Evolutionary conservation across 2,113 vertebrate genomes (phyloP), one percentile per base, ranked within the genome.

Genomic region (Ctenodactylus gundi): DNA sequence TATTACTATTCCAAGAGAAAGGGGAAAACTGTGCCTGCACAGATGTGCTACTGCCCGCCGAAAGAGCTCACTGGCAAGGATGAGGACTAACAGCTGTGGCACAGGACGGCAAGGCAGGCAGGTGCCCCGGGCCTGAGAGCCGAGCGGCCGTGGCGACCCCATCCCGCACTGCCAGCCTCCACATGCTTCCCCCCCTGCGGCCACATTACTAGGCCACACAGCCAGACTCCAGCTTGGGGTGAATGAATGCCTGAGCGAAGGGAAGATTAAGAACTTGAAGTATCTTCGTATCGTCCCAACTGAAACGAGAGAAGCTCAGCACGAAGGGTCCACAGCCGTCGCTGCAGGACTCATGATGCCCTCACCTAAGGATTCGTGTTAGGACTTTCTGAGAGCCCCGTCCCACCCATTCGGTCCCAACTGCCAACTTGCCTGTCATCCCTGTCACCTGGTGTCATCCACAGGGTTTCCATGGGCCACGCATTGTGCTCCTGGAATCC

Each of bases 151-250:
- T 29, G 7, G 29, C 7, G 1, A 4, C 27, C 18, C 53, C 68
- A 57, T 21, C 11, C 51, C 25, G 73, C 49, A 20, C 6, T 14
- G 17, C 83, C 41, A 31, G 41, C 41, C 51, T 85, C 65, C 39
- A 57, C 0, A n/a, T 0, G 6, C 5, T 36, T 51, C 27, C 12
- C n/a, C 31, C 39, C 3, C 18, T 8, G 12, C 12, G 18, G 25
- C 25, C 67, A 83, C 67, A 57, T 15, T 21, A 36, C 81, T 44
- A n/a, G 3, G 3, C n/a, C 7, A 5, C 3, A 6, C 20, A 39
- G 44, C 85, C 9, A 0, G 49, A 36, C 41, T 21, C 34, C n/a
- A 11, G 20, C 49, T 27, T 8, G 23, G n/a, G 36, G 34, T 21
- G 3, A 67, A 9, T 6, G 12, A 41, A 14, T 15, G 36, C 75